Base-by-base conservation (phyloP, 2,797 vertebrate genomes). In the Pygocentrus nattereri region DNA sequence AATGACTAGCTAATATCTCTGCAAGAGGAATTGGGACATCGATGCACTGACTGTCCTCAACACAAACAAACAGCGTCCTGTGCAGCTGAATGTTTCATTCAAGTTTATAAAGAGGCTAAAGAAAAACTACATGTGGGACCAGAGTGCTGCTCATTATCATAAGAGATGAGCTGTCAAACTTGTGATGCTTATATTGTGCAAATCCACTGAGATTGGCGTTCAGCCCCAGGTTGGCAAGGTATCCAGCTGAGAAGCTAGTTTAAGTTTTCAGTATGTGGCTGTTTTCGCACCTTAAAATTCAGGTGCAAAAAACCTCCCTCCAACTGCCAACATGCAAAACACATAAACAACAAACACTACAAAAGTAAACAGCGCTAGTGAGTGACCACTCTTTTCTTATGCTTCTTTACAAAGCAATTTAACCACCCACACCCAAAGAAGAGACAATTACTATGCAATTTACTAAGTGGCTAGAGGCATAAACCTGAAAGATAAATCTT, bases 161-260 rank as follows among this genome's bases (percentile, higher is more conserved):
- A 47, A 25, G 64, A 82, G 47, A 65, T 72, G 58, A 72, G 12
- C 38, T 56, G 65, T 69, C 41, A 81, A 54, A 75, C 62, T 38
- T 49, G 38, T 15, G 38, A 18, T 49, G n/a, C 27, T 76, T 16
- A 54, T 18, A 56, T 38, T 27, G 25, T 67, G 75, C 18, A 54
- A 61, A 56, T 69, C 25, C 49, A 76, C n/a, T 47, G 34, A 65
- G 69, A 65, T 41, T 25, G 52, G 18, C 73, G 21, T 65, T 82
- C 25, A 78, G 61, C 81, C 76, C 21, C 52, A 49, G 52, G 69
- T 23, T 38, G 34, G 59, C 59, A 73, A 69, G 27, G 21, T 12
- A 54, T 59, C 52, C 72, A 81, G 72, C 49, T 64, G 67, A 77
- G 56, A 38, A n/a, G 19, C 44, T 18, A 12, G 74, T 67, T 58